A percentile compares a stretch with the other conserved stretches of the same genome.
phyloP scores from a whole-genome alignment of 64 coral and sea anemone genomes.

The Montipora efflorescens region DNA sequence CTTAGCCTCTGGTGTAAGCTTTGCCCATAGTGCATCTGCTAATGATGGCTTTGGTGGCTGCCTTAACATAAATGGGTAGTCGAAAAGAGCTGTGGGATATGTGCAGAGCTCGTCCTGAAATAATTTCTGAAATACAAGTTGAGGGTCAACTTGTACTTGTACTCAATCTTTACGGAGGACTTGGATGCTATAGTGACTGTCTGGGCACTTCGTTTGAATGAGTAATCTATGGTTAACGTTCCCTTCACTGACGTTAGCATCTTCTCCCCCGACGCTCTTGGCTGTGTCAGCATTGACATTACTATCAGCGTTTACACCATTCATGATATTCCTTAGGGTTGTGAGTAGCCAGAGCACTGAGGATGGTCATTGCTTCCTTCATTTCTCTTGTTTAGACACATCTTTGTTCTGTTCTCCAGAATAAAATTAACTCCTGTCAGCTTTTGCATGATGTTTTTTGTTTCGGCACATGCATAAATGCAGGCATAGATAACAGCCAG shows the following conservation, averaged over 20 bases:
- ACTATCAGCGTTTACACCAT: slow-evolving; percentile 59
- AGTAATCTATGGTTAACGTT: slow-evolving; percentile 3
- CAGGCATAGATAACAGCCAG: too few relatives aligned
- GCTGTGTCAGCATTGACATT: slow-evolving; percentile 57
- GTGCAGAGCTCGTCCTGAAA: slow-evolving; percentile 72
- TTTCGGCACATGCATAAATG: too few relatives aligned
- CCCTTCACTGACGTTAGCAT: slow-evolving; percentile 49
- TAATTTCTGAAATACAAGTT: slow-evolving; percentile 67
- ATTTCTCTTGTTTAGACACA: too few relatives aligned
- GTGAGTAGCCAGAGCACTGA: slow-evolving; percentile 6
- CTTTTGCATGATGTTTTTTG: too few relatives aligned
- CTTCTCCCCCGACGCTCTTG: slow-evolving; percentile 36
- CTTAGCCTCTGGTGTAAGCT: slow-evolving; percentile 7
- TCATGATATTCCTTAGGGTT: slow-evolving; percentile 61
- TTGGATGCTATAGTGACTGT: slow-evolving; percentile 29
- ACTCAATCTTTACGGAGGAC: slow-evolving; percentile 43
- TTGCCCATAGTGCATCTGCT: slow-evolving; percentile 61
- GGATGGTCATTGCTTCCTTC: background rate
- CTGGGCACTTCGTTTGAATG: slow-evolving; percentile 61
- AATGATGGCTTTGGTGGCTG: slow-evolving; percentile 68
- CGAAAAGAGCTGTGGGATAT: slow-evolving; percentile 65
- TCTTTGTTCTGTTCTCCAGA: too few relatives aligned
- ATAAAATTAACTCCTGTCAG: too few relatives aligned
- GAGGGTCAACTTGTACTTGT: slow-evolving; percentile 64
- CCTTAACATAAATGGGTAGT: slow-evolving; percentile 53